Base-by-base conservation (phyloP, 2,113 vertebrate species). In the Brachyhypopomus gauderio region DNA sequence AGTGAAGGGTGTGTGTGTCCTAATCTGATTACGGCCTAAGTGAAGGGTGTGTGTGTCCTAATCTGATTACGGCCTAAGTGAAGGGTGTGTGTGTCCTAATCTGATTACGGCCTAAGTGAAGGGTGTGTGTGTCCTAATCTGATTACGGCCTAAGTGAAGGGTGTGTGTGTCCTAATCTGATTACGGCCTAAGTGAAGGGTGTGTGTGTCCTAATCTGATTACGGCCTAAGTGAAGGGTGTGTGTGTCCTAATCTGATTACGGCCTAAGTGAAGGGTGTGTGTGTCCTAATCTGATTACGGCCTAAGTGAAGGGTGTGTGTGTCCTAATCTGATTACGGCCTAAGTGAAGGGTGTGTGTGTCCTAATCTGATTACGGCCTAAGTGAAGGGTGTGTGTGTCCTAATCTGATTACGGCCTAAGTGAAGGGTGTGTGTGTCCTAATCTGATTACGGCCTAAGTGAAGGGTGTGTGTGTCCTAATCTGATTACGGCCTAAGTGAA, bases 71-170 rank as follows among this genome's bases (percentile, higher is more conserved):
- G 27, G 55, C 27, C 34, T 79, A 62, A 19, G 41, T 79, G 34
- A 79, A n/a, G n/a, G 62, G 12, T 17, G 25, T 30, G 60, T 48
- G 34, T 48, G 25, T 34, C 56, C 34, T 72, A 36, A 79, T 79
- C 12, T 45, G 58, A 79, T 79, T 79, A 79, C 55, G 27, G 55
- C 27, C 34, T 79, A 62, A 19, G 41, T 79, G 34, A 79, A n/a
- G n/a, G 62, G 12, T 17, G 25, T 30, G 60, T 48, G 34, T 48
- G 25, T 34, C 56, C 34, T 72, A 36, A 79, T 79, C 12, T 45
- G 58, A 79, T 79, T 79, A 79, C 55, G 27, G 55, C 27, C 34
- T 79, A 62, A 19, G 41, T 79, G 34, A 79, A n/a, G n/a, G 62
- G 12, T 17, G 25, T 30, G 60, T 48, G 34, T 48, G 25, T 34